Base-by-base conservation (phyloP, 1,140 invertebrate genomes). In the Hyphantria cunea region DNA sequence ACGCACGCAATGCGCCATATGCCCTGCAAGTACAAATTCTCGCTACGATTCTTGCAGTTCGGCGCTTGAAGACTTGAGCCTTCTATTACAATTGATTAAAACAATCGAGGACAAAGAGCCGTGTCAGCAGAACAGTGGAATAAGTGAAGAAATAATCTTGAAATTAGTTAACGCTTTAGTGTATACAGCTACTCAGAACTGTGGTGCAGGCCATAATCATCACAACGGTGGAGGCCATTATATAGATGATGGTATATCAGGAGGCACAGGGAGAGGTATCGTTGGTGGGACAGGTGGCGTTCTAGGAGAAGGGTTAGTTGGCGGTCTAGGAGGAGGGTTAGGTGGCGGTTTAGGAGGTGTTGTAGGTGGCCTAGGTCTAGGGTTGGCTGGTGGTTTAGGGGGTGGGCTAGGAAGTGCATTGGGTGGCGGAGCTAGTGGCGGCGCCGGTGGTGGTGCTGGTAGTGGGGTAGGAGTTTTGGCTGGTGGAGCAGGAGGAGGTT, bases 151-250 rank as follows among this genome's bases (percentile, higher is more conserved):
- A 32, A 76, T 88, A 15, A 84, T 88, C 8, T 67, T 73, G 53
- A 83, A 84, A 56, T 56, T 88, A 13, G 68, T 86, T 8, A 85
- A 88, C n/a, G 84, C 83, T 5, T 51, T 88, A 25, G 70, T 88
- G 6, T 75, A 74, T 12, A 73, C 78, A 0, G 68, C 78, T 11
- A 79, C 76, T 2, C 67, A 71, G 13, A 51, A 37, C 17, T 32
- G 52, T 34, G 51, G 54, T 13, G 55, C 59, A 42, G 25, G 56
- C 11, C 34, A 55, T 49, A 42, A 17, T 13, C 15, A 13, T 14
- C n/a, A n/a, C n/a, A 33, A 31, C n/a, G 48, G 56, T 8, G 7
- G 10, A 15, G 13, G 34, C 7, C 5, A 14, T 33, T 42, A 39
- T 37, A 25, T 12, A 14, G 33, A 47, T 6, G 39, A 13, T 5